These are phyloP conservation scores for Alectura lathami DNA, from an alignment of 2,113 vertebrate species.

Conservation along the genomic window DNA sequence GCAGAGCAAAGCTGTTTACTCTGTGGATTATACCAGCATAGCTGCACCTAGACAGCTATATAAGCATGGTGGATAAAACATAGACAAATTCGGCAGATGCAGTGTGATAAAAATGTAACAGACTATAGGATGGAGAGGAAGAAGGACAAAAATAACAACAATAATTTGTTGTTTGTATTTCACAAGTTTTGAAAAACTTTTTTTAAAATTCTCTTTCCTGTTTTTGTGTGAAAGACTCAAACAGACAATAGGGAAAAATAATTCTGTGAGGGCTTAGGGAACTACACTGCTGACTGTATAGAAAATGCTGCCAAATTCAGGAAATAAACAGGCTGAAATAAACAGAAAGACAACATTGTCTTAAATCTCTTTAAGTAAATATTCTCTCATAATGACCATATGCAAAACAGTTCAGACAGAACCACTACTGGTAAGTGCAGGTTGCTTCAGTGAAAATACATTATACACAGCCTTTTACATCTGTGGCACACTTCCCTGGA, in stretches of 20 bases:
- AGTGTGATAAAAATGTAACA: slow-evolving; percentile 7
- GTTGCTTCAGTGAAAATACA: not conserved
- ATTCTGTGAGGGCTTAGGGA: slow-evolving; percentile 37
- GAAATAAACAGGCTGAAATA: slow-evolving; percentile 53
- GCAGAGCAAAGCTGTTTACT: slow-evolving; percentile 19
- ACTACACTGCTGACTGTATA: not conserved
- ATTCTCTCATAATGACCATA: not conserved
- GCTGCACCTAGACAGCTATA: slow-evolving; percentile 31
- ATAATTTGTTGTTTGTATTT: slow-evolving; percentile 41
- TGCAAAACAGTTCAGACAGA: not conserved
- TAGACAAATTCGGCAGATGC: not conserved
- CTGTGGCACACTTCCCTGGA: not conserved
- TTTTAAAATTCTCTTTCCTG: not conserved
- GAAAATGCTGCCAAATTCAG: slow-evolving; percentile 41
- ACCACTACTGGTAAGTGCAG: not conserved
- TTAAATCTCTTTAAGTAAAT: slow-evolving; percentile 6
- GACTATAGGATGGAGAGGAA: not conserved
- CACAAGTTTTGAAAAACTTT: slow-evolving; percentile 16
- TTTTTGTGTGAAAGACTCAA: slow-evolving; percentile 40
- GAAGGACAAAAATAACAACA: slow-evolving; percentile 36
- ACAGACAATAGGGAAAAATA: slow-evolving; percentile 53
- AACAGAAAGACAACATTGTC: slow-evolving; percentile 43
- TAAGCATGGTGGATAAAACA: not conserved
- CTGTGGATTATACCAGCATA: not conserved
- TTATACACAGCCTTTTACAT: not conserved